Conservation (phyloP, 2,888 invertebrate genomes). For the Eupsilia transversa region DNA sequence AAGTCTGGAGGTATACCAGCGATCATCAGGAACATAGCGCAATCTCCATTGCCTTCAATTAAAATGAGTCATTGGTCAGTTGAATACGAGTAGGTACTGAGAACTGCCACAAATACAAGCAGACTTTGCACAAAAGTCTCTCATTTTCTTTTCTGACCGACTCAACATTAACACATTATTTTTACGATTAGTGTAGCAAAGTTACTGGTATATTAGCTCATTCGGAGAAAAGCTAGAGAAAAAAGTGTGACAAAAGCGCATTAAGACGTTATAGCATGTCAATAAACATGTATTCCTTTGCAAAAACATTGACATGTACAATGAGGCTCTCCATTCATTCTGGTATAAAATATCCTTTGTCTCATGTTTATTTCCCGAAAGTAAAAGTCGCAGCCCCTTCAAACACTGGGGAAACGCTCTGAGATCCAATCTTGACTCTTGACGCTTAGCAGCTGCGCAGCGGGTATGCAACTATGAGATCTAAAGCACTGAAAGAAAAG, state of each 20-base stretch:
- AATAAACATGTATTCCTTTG: background rate
- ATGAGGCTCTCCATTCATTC: background rate
- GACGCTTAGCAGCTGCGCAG: too few species aligned
- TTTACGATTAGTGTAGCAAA: background rate
- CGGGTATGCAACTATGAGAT: too few species aligned
- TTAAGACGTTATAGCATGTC: slow-evolving; percentile 10
- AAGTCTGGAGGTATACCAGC: background rate
- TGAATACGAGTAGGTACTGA: background rate
- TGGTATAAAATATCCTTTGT: background rate
- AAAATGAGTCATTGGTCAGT: slow-evolving; percentile 3
- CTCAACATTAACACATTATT: background rate
- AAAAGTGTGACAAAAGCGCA: background rate
- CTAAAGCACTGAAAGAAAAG: slow-evolving; percentile 20
- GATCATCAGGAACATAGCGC: background rate
- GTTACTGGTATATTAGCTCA: background rate
- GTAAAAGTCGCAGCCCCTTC: background rate
- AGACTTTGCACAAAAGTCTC: background rate
- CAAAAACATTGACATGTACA: background rate
- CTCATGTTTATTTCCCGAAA: background rate
- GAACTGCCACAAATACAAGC: background rate
- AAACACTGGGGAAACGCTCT: background rate
- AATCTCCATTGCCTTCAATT: slow-evolving; percentile 16
- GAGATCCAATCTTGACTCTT: background rate
- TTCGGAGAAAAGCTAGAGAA: slow-evolving; percentile 16
- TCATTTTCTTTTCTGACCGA: background rate